Conservation (phyloP, 2,888 invertebrate genomes). For the Perizoma affinitatum region DNA sequence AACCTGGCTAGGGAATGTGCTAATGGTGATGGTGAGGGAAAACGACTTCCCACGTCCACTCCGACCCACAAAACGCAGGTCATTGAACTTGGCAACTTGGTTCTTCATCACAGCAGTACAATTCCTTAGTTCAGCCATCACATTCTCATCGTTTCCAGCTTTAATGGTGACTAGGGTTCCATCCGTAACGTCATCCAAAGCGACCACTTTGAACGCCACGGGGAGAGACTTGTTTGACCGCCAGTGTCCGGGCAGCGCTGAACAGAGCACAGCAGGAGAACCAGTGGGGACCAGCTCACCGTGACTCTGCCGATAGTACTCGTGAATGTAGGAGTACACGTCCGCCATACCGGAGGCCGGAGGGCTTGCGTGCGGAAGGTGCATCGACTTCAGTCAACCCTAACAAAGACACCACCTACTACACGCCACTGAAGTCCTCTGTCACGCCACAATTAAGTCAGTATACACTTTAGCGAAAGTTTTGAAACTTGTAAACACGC, state of each 20-base stretch:
- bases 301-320: conserved; percentile 93
- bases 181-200: conserved; percentile 96
- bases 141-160: conserved; percentile 99
- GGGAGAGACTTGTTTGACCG: conserved; percentile 98
- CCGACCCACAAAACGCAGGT: conserved; percentile 98
- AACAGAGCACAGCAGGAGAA: conserved; percentile 97
- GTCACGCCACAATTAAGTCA: conserved; percentile 64
- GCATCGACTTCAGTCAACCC: conserved; percentile 84
- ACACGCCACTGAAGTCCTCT: conserved; percentile 74
- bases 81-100: conserved; percentile 99
- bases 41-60: conserved; percentile 98
- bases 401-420: conserved; percentile 59
- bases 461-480: conserved; percentile 68
- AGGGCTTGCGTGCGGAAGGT: conserved; percentile 85
- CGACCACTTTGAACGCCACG: conserved; percentile 97
- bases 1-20: conserved; percentile 90
- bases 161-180: conserved; percentile 96
- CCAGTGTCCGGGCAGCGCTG: conserved; percentile 97
- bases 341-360: conserved; percentile 88
- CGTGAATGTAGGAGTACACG: conserved; percentile 89
- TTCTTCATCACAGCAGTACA: conserved; percentile 98
- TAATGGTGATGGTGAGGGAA: conserved; percentile 96
- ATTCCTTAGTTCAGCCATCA: conserved; percentile 97
- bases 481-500: conserved; percentile 70
- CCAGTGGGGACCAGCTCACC: conserved; percentile 98